Percentiles rank a stretch among this genome's conserved stretches.
Evolutionary conservation across 2,888 invertebrate genomes (phyloP).

Genomic region (Thymelicus sylvestris): DNA sequence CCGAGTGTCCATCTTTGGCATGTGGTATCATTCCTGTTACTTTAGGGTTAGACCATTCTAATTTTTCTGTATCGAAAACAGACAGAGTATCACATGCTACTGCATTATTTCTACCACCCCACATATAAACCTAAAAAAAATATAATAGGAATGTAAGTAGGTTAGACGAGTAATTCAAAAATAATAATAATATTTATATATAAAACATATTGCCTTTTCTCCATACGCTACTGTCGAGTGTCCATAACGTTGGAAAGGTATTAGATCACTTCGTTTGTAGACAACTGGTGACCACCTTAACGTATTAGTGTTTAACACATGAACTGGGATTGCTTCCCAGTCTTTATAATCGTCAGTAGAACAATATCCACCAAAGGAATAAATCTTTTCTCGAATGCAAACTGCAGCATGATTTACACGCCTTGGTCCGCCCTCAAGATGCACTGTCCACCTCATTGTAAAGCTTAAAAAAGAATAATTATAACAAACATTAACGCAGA

Average conservation of each 20-base stretch:
- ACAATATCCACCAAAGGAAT: slow-evolving; percentile 96
- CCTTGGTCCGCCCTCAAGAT: slow-evolving; percentile 95
- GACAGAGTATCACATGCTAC: slow-evolving; percentile 92
- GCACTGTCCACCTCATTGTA: slow-evolving; percentile 92
- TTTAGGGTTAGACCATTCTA: slow-evolving; percentile 87
- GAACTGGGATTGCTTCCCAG: slow-evolving; percentile 93
- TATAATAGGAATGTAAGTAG: too few species aligned
- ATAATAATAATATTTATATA: not conserved
- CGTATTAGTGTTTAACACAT: slow-evolving; percentile 91
- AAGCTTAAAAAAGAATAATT: slow-evolving; percentile 33
- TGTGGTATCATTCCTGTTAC: slow-evolving; percentile 90
- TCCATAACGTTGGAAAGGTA: slow-evolving; percentile 95
- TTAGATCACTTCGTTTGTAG: slow-evolving; percentile 78
- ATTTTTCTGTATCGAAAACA: slow-evolving; percentile 90
- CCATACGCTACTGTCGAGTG: slow-evolving; percentile 94
- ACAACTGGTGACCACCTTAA: slow-evolving; percentile 85
- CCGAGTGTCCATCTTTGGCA: slow-evolving; percentile 96
- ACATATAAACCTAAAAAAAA: slow-evolving; percentile 88
- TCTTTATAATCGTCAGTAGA: slow-evolving; percentile 92
- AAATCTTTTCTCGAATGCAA: slow-evolving; percentile 90
- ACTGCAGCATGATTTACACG: slow-evolving; percentile 97
- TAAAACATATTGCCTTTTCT: slow-evolving; percentile 74
- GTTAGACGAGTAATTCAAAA: too few species aligned
- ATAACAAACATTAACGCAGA: not conserved
- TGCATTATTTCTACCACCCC: slow-evolving; percentile 96